Base-by-base conservation (phyloP, 2,797 vertebrate species). In the Serranus cabrilla region DNA sequence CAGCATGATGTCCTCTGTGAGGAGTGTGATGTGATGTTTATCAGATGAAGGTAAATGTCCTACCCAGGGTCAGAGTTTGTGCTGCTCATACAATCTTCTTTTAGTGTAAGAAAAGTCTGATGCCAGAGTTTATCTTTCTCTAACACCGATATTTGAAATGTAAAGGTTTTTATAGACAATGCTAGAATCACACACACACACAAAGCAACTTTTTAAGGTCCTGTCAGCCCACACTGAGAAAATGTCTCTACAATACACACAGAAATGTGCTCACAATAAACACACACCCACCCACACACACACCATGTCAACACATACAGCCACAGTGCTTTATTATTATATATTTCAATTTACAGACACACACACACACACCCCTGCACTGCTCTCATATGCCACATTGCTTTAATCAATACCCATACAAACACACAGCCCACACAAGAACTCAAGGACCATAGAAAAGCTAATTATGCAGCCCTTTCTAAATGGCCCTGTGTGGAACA, bases 331-430 rank as follows among this genome's bases (percentile, higher is more conserved):
- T 49, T 17, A 23, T 7, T 60, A 21, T 18, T 23, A 14, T 45
- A n/a, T 31, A 20, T 3, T 18, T 12, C 4, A 21, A 11, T 5
- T 31, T 34, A 25, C 23, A 45, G 16, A 39, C 14, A 14, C 21
- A 45, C 27, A 52, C n/a, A 45, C 7, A n/a, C 5, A 50, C 52
- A 60, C 65, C 65, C 34, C n/a, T n/a, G 34, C 27, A 20, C 42
- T 9, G 57, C 69, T 76, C 59, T 63, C 34, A 54, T 23, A 43
- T 47, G 45, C 64, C 56, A 58, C 65, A 34, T 34, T 56, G 72
- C 60, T 80, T 76, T 75, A 71, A 81, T 68, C 77, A 65, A 73
- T 51, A 60, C 59, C 4, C 40, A 49, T 42, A 49, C 43, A 83
- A 68, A 77, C 65, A 61, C 54, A 56, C 71, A 43, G 61, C 72